phyloP scores from a whole-genome alignment of 2,888 invertebrate genomes.

The Lasius fuliginosus region DNA sequence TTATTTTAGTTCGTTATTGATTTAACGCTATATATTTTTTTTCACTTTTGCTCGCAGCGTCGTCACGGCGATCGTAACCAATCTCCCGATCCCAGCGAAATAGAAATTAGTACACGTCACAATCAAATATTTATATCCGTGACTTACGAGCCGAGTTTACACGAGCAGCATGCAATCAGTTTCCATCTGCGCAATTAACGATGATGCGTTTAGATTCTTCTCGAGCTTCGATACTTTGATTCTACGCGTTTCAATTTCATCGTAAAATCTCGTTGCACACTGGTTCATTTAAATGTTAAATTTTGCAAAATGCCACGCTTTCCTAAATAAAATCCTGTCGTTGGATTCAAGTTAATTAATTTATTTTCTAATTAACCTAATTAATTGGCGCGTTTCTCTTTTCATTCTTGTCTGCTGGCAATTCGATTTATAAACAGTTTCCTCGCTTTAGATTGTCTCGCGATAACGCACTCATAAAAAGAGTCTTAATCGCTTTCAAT shows the following conservation, averaged over 20 bases:
- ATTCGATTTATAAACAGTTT: neutral
- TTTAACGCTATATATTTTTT: neutral
- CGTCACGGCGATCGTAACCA: conserved; percentile 60
- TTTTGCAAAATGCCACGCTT: neutral
- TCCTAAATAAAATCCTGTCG: neutral
- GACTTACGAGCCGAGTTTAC: conserved; percentile 65
- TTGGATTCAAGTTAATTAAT: neutral
- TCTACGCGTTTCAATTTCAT: neutral
- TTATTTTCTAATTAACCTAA: neutral
- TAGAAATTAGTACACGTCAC: conserved; percentile 35
- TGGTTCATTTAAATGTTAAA: neutral
- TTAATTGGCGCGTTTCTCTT: neutral
- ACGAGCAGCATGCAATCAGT: conserved; percentile 38
- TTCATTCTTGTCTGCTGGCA: neutral
- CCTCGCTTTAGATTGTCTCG: neutral
- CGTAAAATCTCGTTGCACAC: neutral
- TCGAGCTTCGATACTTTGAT: neutral
- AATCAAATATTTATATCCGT: conserved; percentile 54
- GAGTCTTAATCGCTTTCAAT: conserved; percentile 6
- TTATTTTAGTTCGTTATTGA: conserved; percentile 34
- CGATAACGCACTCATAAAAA: neutral
- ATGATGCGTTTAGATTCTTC: conserved; percentile 6
- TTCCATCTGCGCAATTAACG: conserved; percentile 28
- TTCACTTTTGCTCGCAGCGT: conserved; percentile 19
- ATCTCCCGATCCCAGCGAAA: conserved; percentile 28